Evolutionary conservation across 2,888 invertebrate genomes (phyloP).

Genomic region (Arge pagana): DNA sequence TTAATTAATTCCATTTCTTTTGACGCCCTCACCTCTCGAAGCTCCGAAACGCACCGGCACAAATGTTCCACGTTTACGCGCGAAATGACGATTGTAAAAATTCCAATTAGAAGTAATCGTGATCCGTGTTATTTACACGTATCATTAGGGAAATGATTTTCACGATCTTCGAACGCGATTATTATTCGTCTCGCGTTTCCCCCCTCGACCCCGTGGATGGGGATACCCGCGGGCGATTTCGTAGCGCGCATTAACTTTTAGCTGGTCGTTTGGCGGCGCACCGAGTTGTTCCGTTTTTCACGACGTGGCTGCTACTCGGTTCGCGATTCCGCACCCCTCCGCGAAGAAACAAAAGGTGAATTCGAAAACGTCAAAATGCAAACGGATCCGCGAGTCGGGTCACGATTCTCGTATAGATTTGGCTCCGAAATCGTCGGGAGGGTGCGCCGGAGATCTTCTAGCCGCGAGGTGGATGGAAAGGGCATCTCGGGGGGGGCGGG

Average conservation of each 20-base stretch:
- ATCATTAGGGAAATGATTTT: neutral
- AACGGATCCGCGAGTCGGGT: neutral
- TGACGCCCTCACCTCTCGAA: constrained; percentile 21
- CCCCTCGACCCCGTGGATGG: neutral
- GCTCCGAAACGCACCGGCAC: neutral
- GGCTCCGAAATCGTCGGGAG: constrained; percentile 1
- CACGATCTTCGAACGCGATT: neutral
- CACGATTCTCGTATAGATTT: constrained; percentile 15
- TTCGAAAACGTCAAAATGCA: constrained; percentile 12
- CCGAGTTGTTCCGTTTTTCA: neutral
- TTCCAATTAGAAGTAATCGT: neutral
- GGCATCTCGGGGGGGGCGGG: constrained; percentile 28
- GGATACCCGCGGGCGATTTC: constrained; percentile 4
- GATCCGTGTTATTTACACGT: neutral
- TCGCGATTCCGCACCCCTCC: no score
- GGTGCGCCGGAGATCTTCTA: neutral
- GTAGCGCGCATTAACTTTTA: constrained; percentile 16
- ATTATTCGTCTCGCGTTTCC: neutral
- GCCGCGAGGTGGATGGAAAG: neutral
- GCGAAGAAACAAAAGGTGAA: neutral
- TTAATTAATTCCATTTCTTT: constrained; percentile 44
- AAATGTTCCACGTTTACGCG: neutral
- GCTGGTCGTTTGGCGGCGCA: constrained; percentile 12
- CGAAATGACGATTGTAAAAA: neutral
- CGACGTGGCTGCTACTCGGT: neutral